Evolutionary conservation across 2,888 invertebrate genomes (phyloP), one percentile per base, ranked within the genome.

Genomic region (Toxonevra muliebris): DNA sequence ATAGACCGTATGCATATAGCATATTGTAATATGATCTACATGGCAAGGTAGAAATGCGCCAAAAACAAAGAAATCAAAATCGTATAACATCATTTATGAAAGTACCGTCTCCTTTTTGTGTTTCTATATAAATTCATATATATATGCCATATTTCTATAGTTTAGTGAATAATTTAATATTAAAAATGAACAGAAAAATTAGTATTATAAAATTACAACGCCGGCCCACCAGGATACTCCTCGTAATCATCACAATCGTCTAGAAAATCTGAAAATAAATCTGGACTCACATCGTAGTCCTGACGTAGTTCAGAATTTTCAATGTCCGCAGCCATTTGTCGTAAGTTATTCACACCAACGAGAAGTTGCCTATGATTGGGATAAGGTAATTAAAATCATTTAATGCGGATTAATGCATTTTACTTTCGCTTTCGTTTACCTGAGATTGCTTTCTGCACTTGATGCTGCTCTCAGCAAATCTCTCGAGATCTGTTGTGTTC

Each of bases 331-430:
- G 91, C 91, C 82, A 91, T 87, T 76, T 89, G 86, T 76, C 90
- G 86, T 69, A 91, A 84, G 82, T 90, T 91, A 76, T 89, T 90
- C 62, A 91, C 90, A 57, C 91, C 91, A 69, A 87, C 87, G 76
- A 91, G 85, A 71, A 91, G 81, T 87, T 91, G 90, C 78, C 91
- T 91, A 76, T n/a, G 63, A 75, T 58, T 15, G 11, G 15, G 5
- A 48, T 5, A 48, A 48, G 5, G 11, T 48, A 13, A 48, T 48
- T n/a, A 12, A 48, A 48, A 48, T 48, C 5, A 48, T 1, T 15
- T 48, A n/a, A n/a, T n/a, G n/a, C 11, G 5, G 4, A 7, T 8
- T n/a, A 12, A 11, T 45, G 8, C 48, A 10, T 15, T n/a, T 5
- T n/a, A 10, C 48, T n/a, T 48, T 30, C 17, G 12, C 41, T 4